Evolutionary conservation across 1,140 invertebrate species (phyloP), one percentile per base, ranked within the genome.

Genomic region (Contarinia nasturtii): DNA sequence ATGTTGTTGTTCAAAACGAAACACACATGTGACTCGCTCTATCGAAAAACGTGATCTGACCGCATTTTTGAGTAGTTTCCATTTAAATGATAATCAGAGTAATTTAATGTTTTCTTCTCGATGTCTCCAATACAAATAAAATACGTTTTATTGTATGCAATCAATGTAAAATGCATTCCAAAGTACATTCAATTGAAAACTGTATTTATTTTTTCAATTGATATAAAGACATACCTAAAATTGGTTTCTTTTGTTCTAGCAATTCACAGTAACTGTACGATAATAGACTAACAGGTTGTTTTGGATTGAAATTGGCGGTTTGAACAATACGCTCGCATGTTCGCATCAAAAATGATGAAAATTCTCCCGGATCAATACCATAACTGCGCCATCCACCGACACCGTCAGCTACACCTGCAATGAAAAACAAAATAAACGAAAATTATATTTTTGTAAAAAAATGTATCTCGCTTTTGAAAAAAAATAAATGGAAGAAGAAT

Each of bases 381-480:
- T 96, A 95, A 51, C 83, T 82, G 56, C 91, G 74, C 93, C 93
- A 98, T 44, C 93, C 93, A 48, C 93, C 93, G 47, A 98, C 93
- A 49, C 93, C 93, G 69, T 98, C 94, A 45, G 94, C 94, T 52
- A 98, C 90, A 58, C 93, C 91, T 94, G 55, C 2, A 67, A 67
- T 55, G 41, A 52, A 44, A 50, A 52, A 52, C 20, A 45, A 50
- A n/a, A n/a, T n/a, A n/a, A n/a, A n/a, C n/a, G n/a, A n/a, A n/a
- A n/a, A n/a, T n/a, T n/a, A n/a, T n/a, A n/a, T n/a, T n/a, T n/a
- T n/a, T n/a, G 27, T 27, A 27, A 27, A 27, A 10, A 27, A 27
- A 27, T 27, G 27, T 27, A 27, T 27, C 10, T 27, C n/a, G n/a
- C n/a, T n/a, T n/a, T n/a, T n/a, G n/a, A n/a, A n/a, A n/a, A n/a